Evolutionary conservation across 2,113 vertebrate genomes (phyloP).

Genomic region (Megaleporinus macrocephalus): DNA sequence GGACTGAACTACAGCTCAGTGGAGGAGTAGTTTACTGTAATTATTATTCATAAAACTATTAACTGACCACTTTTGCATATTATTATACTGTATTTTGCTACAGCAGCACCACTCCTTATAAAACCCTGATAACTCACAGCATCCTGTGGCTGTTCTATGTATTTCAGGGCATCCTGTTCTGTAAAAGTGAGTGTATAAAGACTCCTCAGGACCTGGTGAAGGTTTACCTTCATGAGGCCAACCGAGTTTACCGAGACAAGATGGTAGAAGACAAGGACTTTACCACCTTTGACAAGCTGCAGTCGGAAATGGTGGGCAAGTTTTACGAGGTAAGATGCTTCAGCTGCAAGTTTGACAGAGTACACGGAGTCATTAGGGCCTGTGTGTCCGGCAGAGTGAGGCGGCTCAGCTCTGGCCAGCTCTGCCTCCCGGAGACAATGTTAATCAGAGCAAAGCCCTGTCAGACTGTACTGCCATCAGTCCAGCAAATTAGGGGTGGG

Average conservation of each 20-base stretch:
- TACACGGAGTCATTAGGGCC: constrained; percentile 1
- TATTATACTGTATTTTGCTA: no score
- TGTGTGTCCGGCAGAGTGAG: constrained; percentile 19
- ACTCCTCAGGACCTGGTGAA: constrained; percentile 78
- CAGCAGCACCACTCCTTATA: no score
- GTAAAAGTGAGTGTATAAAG: constrained; percentile 77
- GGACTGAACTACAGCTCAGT: no score
- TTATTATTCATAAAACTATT: no score
- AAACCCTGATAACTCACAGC: no score
- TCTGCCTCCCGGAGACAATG: constrained; percentile 27
- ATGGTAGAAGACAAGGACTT: constrained; percentile 82
- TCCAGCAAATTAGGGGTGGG: constrained; percentile 45
- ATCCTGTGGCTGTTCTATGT: background rate
- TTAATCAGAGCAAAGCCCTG: constrained; percentile 51
- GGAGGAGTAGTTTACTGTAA: no score
- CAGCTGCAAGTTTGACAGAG: constrained; percentile 13
- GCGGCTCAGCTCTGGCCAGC: background rate
- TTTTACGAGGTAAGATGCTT: constrained; percentile 74
- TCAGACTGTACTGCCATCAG: constrained; percentile 37
- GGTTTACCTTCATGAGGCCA: constrained; percentile 85
- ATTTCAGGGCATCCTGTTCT: constrained; percentile 83
- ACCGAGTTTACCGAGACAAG: constrained; percentile 83
- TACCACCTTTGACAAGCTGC: constrained; percentile 80
- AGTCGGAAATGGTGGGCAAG: constrained; percentile 79
- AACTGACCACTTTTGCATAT: no score